Base-by-base conservation (phyloP, 1,140 invertebrate genomes). In the Carposina sasakii region DNA sequence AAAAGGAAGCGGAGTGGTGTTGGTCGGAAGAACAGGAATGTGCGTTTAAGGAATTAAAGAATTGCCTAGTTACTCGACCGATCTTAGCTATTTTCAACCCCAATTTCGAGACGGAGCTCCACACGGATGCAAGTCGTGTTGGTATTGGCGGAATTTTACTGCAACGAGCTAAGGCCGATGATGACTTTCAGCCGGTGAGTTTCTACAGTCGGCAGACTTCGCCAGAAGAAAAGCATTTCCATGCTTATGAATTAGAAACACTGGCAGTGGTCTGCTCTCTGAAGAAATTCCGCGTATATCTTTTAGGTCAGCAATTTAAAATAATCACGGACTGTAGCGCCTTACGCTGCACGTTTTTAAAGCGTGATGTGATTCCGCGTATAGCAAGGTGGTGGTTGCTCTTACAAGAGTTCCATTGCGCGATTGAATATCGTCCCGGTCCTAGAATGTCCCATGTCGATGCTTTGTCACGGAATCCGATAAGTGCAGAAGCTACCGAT, bases 1-100 rank as follows among this genome's bases (percentile, higher is more conserved):
- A 60, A 36, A 62, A 77, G 43, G 49, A 63, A 9, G 23, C 41
- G 0, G 5, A 22, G 8, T 81, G 54, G 33, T 45, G 44, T 21
- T 82, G 73, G 74, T 21, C 43, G 16, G 26, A 51, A 2, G 26
- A 48, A 10, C 44, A 45, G 20, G 19, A 19, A 23, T 52, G 44
- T 40, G 33, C 52, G n/a, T 54, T 54, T 41, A 41, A 54, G 76
- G 21, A 20, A 9, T 34, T 67, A 24, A 70, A 70, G 34, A 13
- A 42, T 3, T 31, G 44, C 13, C 48, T 64, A 26, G 19, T 31
- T 2, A 41, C 31, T 4, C 15, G 48, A 13, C 58, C 64, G 5
- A 19, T 70, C 71, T 63, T 44, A 33, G 16, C 68, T 75, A 31
- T 70, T 57, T 0, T 69, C 77, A 45, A 64, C 67, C 2, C 46